These are phyloP conservation scores for Hippocampus mohnikei DNA, from an alignment of 2,113 vertebrate species.

Conservation along the genomic window DNA sequence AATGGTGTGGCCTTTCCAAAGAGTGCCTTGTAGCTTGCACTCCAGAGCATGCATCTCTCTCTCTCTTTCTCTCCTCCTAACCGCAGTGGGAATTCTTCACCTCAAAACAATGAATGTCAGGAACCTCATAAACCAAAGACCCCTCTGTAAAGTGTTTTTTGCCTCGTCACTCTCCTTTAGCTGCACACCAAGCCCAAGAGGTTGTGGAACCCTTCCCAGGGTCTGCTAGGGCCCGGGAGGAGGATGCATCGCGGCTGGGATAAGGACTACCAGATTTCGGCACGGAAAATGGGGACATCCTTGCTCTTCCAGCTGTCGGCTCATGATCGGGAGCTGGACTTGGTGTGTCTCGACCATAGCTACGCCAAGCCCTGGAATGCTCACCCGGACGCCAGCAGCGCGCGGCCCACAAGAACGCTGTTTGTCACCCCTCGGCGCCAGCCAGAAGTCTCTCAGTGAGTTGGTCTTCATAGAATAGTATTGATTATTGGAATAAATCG, in stretches of 20 bases:
- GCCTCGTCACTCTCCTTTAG: slow-evolving; percentile 4
- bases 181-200: slow-evolving; percentile 15
- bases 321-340: slow-evolving; percentile 88
- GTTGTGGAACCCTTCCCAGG: slow-evolving; percentile 19
- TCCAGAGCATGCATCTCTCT: no score
- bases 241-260: slow-evolving; percentile 82
- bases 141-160: background rate
- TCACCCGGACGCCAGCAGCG: slow-evolving; percentile 91
- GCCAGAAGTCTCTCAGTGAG: slow-evolving; percentile 79
- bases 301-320: slow-evolving; percentile 89
- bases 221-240: slow-evolving; percentile 45
- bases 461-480: slow-evolving; percentile 16
- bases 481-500: background rate
- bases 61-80: no score
- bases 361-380: slow-evolving; percentile 97
- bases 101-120: background rate
- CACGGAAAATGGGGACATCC: slow-evolving; percentile 89
- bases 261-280: slow-evolving; percentile 85
- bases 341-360: slow-evolving; percentile 93
- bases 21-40: no score
- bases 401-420: slow-evolving; percentile 86
- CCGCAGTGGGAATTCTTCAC: background rate
- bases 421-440: slow-evolving; percentile 86
- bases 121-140: background rate
- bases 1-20: no score